Evolutionary conservation across 2,113 vertebrate genomes (phyloP), one percentile per base, ranked within the genome.

Genomic region (Felis chaus): DNA sequence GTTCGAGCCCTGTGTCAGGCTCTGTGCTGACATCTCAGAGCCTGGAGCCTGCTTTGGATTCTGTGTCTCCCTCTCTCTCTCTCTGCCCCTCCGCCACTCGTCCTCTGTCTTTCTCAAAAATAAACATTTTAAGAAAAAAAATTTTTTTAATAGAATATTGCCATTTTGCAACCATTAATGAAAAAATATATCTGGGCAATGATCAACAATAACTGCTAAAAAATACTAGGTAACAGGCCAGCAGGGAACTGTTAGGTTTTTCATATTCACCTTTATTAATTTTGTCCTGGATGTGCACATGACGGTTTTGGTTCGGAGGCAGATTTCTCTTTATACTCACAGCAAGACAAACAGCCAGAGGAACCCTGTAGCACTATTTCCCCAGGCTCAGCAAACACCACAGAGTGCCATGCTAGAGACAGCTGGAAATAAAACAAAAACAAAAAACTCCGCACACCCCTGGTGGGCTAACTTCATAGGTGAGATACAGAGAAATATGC

Each of bases 291-390:
- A 71, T 69, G 16, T 71, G 48, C 25, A 85, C 41, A 53, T 7
- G 53, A 86, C 9, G 19, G 29, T 71, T 90, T 91, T 55, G n/a
- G n/a, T 65, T 73, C n/a, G 65, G 27, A 63, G 65, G 39, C 21
- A 71, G 33, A 63, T 79, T 96, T 89, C 48, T 71, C 79, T 93
- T 25, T 48, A 89, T 11, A 79, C 10, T 71, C 71, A 71, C 61
- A 50, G 85, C n/a, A 78, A 84, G 50, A 39, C 33, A 4, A 39
- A 84, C 10, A 53, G 79, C 85, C 41, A 50, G 27, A 57, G 23
- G 25, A 63, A 27, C n/a, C 31, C 25, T 33, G 25, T 29, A 12
- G 14, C 39, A 21, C 18, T 69, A 33, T 21, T 21, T 1, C 7
- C 3, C 39, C 18, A 25, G 0, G 12, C 8, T 39, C n/a, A 76